Base-by-base conservation (phyloP, 2,797 vertebrate genomes). In the Cirrhinus molitorella region DNA sequence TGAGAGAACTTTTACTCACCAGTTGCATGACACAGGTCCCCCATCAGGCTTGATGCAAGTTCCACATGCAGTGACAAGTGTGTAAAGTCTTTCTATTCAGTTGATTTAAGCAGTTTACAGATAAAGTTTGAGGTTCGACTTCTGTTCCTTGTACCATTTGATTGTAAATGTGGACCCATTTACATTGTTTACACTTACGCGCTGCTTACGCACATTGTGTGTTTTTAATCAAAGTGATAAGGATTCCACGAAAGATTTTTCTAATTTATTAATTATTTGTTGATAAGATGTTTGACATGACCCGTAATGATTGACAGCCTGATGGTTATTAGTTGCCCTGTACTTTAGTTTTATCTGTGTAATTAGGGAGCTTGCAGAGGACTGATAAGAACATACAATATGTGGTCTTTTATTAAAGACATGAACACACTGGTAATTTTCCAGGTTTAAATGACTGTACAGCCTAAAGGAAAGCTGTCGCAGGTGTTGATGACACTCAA, bases 181-280 rank as follows among this genome's bases (percentile, higher is more conserved):
- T 47, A 76, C 51, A 23, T n/a, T 63, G 57, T 63, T 78, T 63
- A 31, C 59, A 49, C 23, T 65, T 21, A 65, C 7, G 10, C 2
- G 11, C 76, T 66, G 76, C 28, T 66, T 63, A 66, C 25, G 43
- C 76, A 66, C 76, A n/a, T 63, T 6, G 8, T 76, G 19, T 31
- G 49, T 19, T 76, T 83, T 83, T 57, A 83, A 83, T 75, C 49
- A 83, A 83, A 83, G 47, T n/a, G 80, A 82, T 82, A 82, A 82
- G 59, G 47, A 55, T 53, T 66, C 34, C 23, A 67, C 8, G n/a
- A 43, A 43, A 66, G 23, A 57, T 61, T 63, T 3, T 71, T 16
- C 28, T 31, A 31, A 25, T 66, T 23, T 76, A 55, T 51, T 21
- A 67, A 57, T 77, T 59, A 70, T 77, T 61, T 37, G 65, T 19